Base-by-base conservation (phyloP, 2,888 invertebrate genomes). In the Drosophila paramelanica region DNA sequence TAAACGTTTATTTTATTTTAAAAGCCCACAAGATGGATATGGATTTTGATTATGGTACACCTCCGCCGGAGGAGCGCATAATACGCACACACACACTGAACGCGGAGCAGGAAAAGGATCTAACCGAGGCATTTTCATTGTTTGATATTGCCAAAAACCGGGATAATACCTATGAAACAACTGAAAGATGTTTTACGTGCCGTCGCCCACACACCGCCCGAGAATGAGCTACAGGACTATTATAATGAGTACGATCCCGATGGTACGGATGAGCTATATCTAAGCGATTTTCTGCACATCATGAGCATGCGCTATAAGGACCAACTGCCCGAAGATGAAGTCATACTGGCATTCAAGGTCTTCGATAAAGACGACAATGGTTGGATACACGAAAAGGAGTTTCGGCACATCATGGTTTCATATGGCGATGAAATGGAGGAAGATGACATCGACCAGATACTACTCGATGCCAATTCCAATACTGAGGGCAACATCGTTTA, bases 401-500 rank as follows among this genome's bases (percentile, higher is more conserved):
- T 84, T 5, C 74, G 77, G 0, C 57, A 83, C 0, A 74, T 86
- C 2, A 70, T 84, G 51, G 62, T 47, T 0, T 51, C 74, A 0
- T n/a, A 73, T 46, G 83, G 83, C 0, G 86, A 84, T 3, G 8
- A n/a, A 0, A 60, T 84, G 81, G 36, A 73, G 0, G 79, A 81
- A 0, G 86, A 84, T 14, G 86, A 84, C 5, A 10, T 84, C 1
- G 81, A 83, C 42, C 77, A 83, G 17, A 77, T 83, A 2, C 6
- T 83, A 0, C 53, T 73, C 0, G 81, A 83, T 33, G 83, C 61
- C 25, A 70, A 83, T 23, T 68, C 86, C 3, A 83, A 83, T 55
- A 65, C 73, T 1, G 83, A 83, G 53, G 62, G 83, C n/a, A 80
- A 86, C 23, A 86, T 83, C n/a, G 43, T 81, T 25, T 83, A 86